Conservation (phyloP, 1,140 invertebrate genomes). For the Rhyacophila brunnea region DNA sequence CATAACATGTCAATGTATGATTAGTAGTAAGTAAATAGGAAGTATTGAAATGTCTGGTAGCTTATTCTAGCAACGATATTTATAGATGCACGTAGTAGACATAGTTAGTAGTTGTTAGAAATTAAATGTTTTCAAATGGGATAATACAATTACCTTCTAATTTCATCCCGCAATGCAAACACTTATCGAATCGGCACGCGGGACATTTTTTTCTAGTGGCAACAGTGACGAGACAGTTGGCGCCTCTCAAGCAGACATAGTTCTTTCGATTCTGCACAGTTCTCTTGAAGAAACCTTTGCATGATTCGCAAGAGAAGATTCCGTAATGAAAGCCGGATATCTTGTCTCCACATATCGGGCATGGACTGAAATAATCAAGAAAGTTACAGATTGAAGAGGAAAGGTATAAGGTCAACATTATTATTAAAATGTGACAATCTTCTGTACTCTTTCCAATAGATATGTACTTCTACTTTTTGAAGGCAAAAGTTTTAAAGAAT, state of each 20-base stretch:
- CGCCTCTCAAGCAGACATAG: constrained; percentile 90
- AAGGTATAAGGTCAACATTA: constrained; percentile 1
- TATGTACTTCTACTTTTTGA: too few species aligned
- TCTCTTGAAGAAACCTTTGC: constrained; percentile 97
- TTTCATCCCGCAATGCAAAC: constrained; percentile 94
- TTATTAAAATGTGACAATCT: background rate
- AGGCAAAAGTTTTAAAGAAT: too few species aligned
- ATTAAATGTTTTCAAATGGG: too few species aligned
- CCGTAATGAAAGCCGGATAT: constrained; percentile 95
- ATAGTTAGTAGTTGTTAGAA: too few species aligned
- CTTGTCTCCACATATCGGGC: constrained; percentile 93
- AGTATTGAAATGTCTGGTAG: too few species aligned
- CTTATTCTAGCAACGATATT: too few species aligned
- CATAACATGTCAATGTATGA: too few species aligned
- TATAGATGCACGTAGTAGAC: too few species aligned
- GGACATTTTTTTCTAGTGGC: constrained; percentile 95
- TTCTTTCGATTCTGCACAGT: constrained; percentile 97
- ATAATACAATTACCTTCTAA: constrained; percentile 70
- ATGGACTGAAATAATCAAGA: constrained; percentile 86
- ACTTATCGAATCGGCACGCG: constrained; percentile 96
- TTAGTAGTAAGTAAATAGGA: too few species aligned
- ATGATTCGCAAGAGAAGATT: constrained; percentile 96
- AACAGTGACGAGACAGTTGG: constrained; percentile 87
- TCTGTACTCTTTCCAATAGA: too few species aligned
- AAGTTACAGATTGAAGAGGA: too few species aligned